Evolutionary conservation across 2,888 invertebrate genomes (phyloP).

Genomic region (Nomada ferruginata): DNA sequence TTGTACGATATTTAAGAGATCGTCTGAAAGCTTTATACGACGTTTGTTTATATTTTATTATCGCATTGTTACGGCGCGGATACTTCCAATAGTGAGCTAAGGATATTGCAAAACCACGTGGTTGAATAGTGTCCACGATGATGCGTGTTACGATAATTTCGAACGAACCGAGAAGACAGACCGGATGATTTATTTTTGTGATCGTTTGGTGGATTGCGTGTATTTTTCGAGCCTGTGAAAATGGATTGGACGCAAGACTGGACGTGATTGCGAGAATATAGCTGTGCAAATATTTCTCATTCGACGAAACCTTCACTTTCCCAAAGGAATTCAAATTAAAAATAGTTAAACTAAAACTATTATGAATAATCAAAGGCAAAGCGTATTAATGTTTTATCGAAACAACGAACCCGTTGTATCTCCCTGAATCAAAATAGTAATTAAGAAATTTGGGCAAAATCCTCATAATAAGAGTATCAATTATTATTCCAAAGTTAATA

Average conservation of each 20-base stretch:
- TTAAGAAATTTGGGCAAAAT: too few relatives aligned
- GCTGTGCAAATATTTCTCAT: too few relatives aligned
- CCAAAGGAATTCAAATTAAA: too few relatives aligned
- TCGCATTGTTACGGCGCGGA: conserved; percentile 49
- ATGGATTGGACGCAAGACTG: background rate
- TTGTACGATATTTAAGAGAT: conserved; percentile 55
- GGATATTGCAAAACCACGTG: conserved; percentile 23
- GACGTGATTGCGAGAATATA: background rate
- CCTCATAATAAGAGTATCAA: too few relatives aligned
- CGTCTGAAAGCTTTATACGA: conserved; percentile 58
- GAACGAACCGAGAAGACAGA: background rate
- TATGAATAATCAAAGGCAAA: too few relatives aligned
- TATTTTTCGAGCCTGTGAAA: background rate
- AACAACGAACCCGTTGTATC: too few relatives aligned
- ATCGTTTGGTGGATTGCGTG: background rate
- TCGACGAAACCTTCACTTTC: too few relatives aligned
- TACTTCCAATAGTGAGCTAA: conserved; percentile 49
- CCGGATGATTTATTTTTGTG: background rate
- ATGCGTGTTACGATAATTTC: background rate
- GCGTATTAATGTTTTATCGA: too few relatives aligned
- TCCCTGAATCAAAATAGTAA: too few relatives aligned
- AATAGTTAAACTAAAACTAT: too few relatives aligned
- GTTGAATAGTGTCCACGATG: conserved; percentile 24
- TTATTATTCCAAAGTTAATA: too few relatives aligned
- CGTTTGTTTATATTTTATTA: conserved; percentile 63